Base-by-base conservation (phyloP, 2,888 invertebrate species). In the Diachrysia chrysitis region DNA sequence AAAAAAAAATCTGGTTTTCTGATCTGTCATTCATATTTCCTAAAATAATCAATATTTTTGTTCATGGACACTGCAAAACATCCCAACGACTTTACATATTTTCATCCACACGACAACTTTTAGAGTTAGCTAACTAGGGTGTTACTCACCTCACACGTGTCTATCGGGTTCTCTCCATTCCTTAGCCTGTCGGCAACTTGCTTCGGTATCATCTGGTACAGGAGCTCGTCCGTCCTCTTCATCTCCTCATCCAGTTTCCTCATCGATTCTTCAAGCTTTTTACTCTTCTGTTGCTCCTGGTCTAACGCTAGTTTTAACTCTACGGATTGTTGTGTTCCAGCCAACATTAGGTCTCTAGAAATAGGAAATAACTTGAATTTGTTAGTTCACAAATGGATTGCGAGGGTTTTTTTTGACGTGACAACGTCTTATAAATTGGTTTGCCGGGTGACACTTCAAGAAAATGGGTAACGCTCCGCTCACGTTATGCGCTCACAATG, bases 181-280 rank as follows among this genome's bases (percentile, higher is more conserved):
- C 99, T 94, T 63, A 99, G 95, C 57, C 99, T 96, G 90, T 99
- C 99, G 0, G 99, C 99, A 6, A 99, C 99, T 88, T 99, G 98
- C 90, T 99, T 99, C 35, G 99, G 99, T 95, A 99, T 99, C 99
- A 99, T 99, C 95, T 99, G 99, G 92, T 99, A 99, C 0, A 99
- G 94, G 29, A 99, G 95, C 84, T 99, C 98, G 88, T 99, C 99
- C 0, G 99, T 99, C 73, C 99, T 96, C 85, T 97, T 97, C 98
- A 99, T 99, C 92, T 99, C 99, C 79, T 98, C 98, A 88, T 99
- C 99, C 76, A 99, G 93, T 88, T 99, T 98, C 81, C 97, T 96
- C 99, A 99, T 99, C 0, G 99, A 99, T 86, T 99, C 99, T 86
- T 99, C 99, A 59, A 99, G 93, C 85, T 99, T 99, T 90, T 98